Percentiles rank a stretch among this genome's conserved stretches.
Evolutionary conservation across 2,113 vertebrate species (phyloP).

Genomic region (Daboia siamensis): DNA sequence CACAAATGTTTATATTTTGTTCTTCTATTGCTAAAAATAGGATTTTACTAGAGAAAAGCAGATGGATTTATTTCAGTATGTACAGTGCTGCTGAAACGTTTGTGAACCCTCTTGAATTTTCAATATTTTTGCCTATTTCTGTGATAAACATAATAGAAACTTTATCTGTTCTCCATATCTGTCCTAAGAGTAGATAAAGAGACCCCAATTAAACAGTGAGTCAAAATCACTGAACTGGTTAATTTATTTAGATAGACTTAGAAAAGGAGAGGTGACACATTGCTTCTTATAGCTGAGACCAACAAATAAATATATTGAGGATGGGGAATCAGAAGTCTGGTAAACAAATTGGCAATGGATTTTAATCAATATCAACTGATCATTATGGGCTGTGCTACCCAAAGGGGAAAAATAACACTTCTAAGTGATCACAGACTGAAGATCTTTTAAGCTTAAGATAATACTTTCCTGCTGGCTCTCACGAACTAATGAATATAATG

Average conservation of each 20-base stretch:
- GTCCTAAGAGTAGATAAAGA: background rate
- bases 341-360: background rate
- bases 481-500: background rate
- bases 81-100: background rate
- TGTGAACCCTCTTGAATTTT: background rate
- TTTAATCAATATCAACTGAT: background rate
- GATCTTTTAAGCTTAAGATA: background rate
- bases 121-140: background rate
- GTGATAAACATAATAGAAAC: background rate
- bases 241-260: background rate
- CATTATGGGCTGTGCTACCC: background rate
- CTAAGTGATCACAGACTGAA: background rate
- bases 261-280: background rate
- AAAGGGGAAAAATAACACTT: background rate
- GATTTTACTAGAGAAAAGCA: background rate
- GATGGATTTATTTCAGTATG: background rate
- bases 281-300: background rate
- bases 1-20: background rate
- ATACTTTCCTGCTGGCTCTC: background rate
- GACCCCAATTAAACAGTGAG: background rate
- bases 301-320: background rate
- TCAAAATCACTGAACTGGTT: background rate
- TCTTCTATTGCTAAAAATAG: background rate
- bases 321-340: background rate
- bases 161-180: background rate